Evolutionary conservation across 2,113 vertebrate genomes (phyloP).

Genomic region (Pyrgilauda ruficollis): DNA sequence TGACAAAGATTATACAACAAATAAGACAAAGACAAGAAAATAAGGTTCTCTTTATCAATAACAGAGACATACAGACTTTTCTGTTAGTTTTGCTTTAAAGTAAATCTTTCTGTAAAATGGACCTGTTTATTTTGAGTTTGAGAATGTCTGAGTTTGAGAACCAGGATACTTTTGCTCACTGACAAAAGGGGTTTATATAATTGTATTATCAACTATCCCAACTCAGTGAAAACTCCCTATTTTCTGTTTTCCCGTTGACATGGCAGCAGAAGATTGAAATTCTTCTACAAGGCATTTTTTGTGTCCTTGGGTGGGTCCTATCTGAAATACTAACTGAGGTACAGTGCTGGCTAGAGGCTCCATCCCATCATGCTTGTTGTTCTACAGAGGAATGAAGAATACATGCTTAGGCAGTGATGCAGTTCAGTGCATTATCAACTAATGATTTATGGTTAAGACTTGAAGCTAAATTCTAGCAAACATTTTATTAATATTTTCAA

Average conservation of each 20-base stretch:
- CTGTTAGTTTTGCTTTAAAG: neutral
- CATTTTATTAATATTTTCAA: neutral
- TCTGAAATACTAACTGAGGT: neutral
- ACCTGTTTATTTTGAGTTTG: neutral
- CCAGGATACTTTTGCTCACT: neutral
- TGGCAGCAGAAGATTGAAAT: neutral
- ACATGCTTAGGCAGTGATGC: neutral
- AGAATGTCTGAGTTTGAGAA: neutral
- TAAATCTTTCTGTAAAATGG: neutral
- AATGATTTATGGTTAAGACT: neutral
- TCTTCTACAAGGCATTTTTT: neutral
- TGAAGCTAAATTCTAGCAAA: neutral
- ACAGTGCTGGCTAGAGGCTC: neutral
- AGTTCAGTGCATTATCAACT: neutral
- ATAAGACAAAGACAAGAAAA: neutral
- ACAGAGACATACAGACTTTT: neutral
- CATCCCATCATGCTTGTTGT: neutral
- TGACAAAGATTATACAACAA: neutral
- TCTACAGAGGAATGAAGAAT: neutral
- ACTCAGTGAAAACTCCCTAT: neutral
- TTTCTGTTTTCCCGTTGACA: neutral
- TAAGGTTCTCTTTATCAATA: neutral
- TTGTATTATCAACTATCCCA: neutral
- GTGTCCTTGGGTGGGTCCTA: neutral
- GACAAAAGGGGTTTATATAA: accelerated